Evolutionary conservation across 2,888 invertebrate genomes (phyloP).

Genomic region (Laspeyria flexula): DNA sequence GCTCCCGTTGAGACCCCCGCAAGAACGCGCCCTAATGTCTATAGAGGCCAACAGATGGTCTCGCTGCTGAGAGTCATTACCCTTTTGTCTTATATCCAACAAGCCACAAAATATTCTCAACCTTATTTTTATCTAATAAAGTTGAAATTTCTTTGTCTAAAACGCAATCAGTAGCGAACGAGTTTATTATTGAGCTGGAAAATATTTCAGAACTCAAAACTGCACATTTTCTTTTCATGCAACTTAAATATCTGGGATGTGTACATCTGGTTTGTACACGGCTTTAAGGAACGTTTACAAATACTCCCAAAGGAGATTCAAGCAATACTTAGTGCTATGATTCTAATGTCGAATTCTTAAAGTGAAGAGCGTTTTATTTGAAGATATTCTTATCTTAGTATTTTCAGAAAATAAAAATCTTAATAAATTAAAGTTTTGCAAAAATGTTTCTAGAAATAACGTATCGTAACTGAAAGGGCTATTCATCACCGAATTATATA

Average conservation of each 20-base stretch:
- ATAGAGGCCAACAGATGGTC: slow-evolving; percentile 77
- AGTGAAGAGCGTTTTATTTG: no score
- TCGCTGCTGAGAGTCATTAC: slow-evolving; percentile 71
- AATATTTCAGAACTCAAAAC: slow-evolving; percentile 72
- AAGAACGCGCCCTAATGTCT: slow-evolving; percentile 74
- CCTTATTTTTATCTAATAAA: slow-evolving; percentile 46
- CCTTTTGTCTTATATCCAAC: slow-evolving; percentile 70
- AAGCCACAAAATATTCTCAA: slow-evolving; percentile 35
- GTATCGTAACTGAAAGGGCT: no score
- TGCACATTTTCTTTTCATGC: slow-evolving; percentile 58
- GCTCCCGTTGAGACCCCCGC: slow-evolving; percentile 53
- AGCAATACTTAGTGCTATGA: no score
- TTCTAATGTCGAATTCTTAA: no score
- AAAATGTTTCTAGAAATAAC: no score
- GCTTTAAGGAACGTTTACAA: slow-evolving; percentile 21
- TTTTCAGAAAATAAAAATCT: no score
- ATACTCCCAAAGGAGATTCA: background rate
- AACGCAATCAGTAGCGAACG: slow-evolving; percentile 57
- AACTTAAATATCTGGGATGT: slow-evolving; percentile 38
- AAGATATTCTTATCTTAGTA: no score
- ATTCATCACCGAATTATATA: no score
- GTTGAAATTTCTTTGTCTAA: slow-evolving; percentile 39
- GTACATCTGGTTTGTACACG: slow-evolving; percentile 14
- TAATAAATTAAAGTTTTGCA: no score
- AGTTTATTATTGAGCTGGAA: slow-evolving; percentile 72